phyloP scores from a whole-genome alignment of 2,797 vertebrate species.

The Anniella stebbinsi region DNA sequence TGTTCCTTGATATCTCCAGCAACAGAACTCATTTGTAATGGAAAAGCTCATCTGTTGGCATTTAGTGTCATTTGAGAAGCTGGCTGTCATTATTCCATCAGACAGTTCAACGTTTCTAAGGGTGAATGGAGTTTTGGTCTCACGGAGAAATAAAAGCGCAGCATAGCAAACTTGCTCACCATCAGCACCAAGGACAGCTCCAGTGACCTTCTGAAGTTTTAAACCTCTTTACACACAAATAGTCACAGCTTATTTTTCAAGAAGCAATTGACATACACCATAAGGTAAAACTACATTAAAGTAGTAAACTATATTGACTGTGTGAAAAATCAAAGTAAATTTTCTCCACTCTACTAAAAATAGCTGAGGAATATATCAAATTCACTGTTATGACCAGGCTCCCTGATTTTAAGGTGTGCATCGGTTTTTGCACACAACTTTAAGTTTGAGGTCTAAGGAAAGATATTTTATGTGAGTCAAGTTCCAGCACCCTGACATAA shows the following conservation, averaged over 20 bases:
- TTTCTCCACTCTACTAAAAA: background rate
- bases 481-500: background rate
- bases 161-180: background rate
- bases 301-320: background rate
- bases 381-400: background rate
- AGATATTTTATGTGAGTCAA: background rate
- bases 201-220: background rate
- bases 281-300: background rate
- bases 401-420: background rate
- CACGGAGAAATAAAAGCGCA: background rate
- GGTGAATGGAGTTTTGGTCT: background rate
- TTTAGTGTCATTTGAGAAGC: constrained; percentile 37
- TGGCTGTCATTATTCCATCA: constrained; percentile 45
- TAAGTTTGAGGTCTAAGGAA: background rate
- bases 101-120: constrained; percentile 46
- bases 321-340: constrained; percentile 15
- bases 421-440: background rate
- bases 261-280: background rate
- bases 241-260: background rate
- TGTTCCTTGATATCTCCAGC: constrained; percentile 52
- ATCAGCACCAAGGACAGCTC: background rate
- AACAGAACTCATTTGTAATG: constrained; percentile 33
- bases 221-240: too few species aligned
- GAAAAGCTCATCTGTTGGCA: constrained; percentile 44
- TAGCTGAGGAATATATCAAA: background rate